Evolutionary conservation across 2,113 vertebrate species (phyloP).

Genomic region (Arvicanthis niloticus): DNA sequence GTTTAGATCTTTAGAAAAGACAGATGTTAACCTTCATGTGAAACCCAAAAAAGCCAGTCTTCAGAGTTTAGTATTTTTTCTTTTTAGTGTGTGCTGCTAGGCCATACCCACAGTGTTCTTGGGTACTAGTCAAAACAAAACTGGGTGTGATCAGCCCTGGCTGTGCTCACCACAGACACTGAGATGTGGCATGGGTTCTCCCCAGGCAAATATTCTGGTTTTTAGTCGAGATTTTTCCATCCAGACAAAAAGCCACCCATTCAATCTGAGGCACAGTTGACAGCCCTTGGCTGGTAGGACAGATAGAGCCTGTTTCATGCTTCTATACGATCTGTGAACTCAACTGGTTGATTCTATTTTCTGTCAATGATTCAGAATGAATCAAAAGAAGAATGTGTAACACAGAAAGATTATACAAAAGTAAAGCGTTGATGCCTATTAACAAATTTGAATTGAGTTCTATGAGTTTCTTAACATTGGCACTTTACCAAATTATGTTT

Average conservation of each 20-base stretch:
- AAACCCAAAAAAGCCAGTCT: not conserved
- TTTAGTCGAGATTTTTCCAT: not conserved
- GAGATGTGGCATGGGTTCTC: not conserved
- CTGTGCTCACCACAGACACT: not conserved
- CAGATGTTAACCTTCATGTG: not conserved
- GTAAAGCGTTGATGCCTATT: not conserved
- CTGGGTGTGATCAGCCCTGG: constrained; percentile 40
- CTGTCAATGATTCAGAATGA: constrained; percentile 30
- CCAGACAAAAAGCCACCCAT: not conserved
- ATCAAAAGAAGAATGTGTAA: constrained; percentile 23
- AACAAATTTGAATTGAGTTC: not conserved
- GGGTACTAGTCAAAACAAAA: constrained; percentile 38
- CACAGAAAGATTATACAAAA: not conserved
- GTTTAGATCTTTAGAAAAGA: constrained; percentile 29
- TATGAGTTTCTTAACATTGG: not conserved
- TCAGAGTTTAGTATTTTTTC: not conserved
- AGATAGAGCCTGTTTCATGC: not conserved
- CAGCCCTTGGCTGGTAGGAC: not conserved
- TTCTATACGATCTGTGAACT: not conserved
- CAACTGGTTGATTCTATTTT: not conserved
- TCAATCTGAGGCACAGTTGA: not conserved
- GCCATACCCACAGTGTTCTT: not conserved
- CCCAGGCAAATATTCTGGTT: not conserved
- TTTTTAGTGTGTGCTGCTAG: not conserved
- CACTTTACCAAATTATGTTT: not conserved